Evolutionary conservation across 2,797 vertebrate genomes (phyloP).

Genomic region (Diplodus puntazzo): DNA sequence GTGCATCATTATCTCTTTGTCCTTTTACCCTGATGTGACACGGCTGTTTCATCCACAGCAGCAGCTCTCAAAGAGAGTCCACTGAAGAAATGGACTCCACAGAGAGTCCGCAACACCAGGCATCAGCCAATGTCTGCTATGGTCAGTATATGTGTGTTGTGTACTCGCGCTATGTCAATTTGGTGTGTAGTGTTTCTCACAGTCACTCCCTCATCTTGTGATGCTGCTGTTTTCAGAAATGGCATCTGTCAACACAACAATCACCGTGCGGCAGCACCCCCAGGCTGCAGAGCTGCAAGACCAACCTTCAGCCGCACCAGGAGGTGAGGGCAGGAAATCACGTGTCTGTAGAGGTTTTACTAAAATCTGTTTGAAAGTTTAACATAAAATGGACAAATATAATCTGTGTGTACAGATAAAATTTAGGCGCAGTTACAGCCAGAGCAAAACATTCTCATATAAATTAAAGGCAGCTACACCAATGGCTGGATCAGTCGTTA

Average conservation of each 20-base stretch:
- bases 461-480: background rate
- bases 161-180: background rate
- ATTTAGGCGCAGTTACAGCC: background rate
- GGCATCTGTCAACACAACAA: slow-evolving; percentile 59
- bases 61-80: slow-evolving; percentile 61
- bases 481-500: background rate
- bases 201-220: background rate
- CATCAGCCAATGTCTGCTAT: slow-evolving; percentile 75
- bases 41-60: slow-evolving; percentile 32
- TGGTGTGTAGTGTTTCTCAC: background rate
- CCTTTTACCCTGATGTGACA: slow-evolving; percentile 14
- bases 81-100: slow-evolving; percentile 74
- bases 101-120: slow-evolving; percentile 74
- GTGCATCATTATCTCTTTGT: slow-evolving; percentile 2
- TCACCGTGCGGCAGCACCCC: slow-evolving; percentile 57
- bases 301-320: slow-evolving; percentile 48
- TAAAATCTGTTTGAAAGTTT: background rate
- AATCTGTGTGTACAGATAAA: background rate
- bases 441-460: too few relatives aligned
- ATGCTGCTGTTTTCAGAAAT: slow-evolving; percentile 71
- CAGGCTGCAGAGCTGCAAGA: slow-evolving; percentile 37
- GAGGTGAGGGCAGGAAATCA: slow-evolving; percentile 71
- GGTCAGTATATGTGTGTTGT: slow-evolving; percentile 65
- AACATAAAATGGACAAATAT: background rate
- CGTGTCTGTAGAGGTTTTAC: background rate